Base-by-base conservation (phyloP, 1,140 invertebrate genomes). In the Drosophila melanica region DNA sequence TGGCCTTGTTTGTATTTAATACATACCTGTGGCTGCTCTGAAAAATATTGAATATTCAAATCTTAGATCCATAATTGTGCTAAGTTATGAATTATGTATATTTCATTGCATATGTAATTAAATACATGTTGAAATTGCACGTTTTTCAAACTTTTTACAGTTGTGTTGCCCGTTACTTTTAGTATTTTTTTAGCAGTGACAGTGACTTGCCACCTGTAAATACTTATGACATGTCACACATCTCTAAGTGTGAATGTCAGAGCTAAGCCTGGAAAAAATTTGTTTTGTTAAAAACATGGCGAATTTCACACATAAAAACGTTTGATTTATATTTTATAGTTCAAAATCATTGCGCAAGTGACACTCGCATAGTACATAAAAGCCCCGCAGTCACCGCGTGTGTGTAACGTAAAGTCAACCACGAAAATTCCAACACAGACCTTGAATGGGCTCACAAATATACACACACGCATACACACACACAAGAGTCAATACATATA, bases 401-500 rank as follows among this genome's bases (percentile, higher is more conserved):
- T 60, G 14, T 14, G 14, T 30, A 45, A 41, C n/a, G 12, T 50
- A 66, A 69, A 76, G 53, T 51, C 63, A 76, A 87, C 18, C 48
- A 53, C 62, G 48, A 70, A 86, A 89, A 89, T 89, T 89, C 84
- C 84, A 80, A 69, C 77, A 87, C 84, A 89, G 84, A 89, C 84
- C 84, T 89, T 89, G 84, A 89, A 77, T 80, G 67, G 59, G 66
- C 62, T 59, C 63, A 66, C 63, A 65, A 62, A 67, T 44, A 72
- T 44, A 84, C 64, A 68, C 50, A 63, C 39, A 62, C 63, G 57
- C 75, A 86, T 45, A 68, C 63, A 75, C 23, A 71, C 18, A 66
- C 44, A 53, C 39, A 68, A 48, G 27, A 44, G 62, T 44, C 37
- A 55, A 74, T 48, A 63, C 53, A 57, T 60, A 67, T 50, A 67